A percentile compares a stretch with the other conserved stretches of the same genome.
phyloP scores from a whole-genome alignment of 2,888 invertebrate genomes.

The Mechanitis messenoides region DNA sequence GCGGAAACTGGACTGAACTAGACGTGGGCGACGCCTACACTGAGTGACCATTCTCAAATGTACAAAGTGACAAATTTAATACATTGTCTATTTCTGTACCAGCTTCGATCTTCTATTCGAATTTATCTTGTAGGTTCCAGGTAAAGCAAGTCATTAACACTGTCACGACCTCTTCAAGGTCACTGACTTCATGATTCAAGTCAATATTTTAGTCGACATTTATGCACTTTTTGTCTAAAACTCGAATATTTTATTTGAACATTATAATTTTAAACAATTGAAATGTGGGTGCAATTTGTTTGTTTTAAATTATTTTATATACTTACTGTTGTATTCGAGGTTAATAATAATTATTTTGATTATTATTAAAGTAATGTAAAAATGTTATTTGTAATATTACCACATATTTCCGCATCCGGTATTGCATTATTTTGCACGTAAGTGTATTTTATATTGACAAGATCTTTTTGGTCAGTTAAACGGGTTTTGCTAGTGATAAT shows the following conservation, averaged over 20 bases:
- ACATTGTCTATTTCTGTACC: constrained; percentile 53
- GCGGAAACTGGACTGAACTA: constrained; percentile 51
- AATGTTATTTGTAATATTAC: constrained; percentile 52
- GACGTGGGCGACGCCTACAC: constrained; percentile 68
- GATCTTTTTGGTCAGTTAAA: constrained; percentile 61
- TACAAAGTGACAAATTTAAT: constrained; percentile 57
- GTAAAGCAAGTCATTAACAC: constrained; percentile 36
- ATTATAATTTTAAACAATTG: too few relatives aligned
- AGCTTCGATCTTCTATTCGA: constrained; percentile 35
- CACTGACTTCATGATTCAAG: constrained; percentile 7
- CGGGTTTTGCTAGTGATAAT: constrained; percentile 33
- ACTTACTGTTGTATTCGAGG: not conserved
- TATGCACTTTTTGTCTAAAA: not conserved
- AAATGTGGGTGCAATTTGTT: too few relatives aligned
- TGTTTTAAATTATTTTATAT: not conserved
- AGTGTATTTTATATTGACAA: constrained; percentile 56
- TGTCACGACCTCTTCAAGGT: constrained; percentile 4
- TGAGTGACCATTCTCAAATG: constrained; percentile 54
- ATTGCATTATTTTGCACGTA: constrained; percentile 31
- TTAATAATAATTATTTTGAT: not conserved
- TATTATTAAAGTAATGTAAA: constrained; percentile 19
- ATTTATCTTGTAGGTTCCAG: constrained; percentile 48
- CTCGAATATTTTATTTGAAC: too few relatives aligned
- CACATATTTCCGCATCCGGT: constrained; percentile 57
- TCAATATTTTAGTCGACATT: not conserved